Evolutionary conservation across 2,888 invertebrate species (phyloP).

Genomic region (Drosophila demipolita): DNA sequence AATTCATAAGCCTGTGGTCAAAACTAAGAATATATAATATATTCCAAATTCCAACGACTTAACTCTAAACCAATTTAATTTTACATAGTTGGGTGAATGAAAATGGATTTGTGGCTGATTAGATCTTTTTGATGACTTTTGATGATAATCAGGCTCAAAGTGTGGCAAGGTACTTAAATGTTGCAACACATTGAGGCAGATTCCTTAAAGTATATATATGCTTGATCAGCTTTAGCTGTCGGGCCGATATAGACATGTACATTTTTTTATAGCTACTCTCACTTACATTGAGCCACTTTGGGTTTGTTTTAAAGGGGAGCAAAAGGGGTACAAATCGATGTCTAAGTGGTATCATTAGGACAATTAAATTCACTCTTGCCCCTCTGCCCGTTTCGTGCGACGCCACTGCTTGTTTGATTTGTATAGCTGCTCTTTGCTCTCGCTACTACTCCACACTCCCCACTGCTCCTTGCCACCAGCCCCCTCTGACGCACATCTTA

Average conservation of each 20-base stretch:
- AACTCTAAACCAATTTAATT: background rate
- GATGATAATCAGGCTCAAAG: background rate
- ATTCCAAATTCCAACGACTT: background rate
- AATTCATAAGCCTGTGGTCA: background rate
- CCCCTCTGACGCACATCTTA: slow-evolving; percentile 30
- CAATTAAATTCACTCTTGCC: background rate
- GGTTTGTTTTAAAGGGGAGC: background rate
- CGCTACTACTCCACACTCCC: slow-evolving; percentile 11
- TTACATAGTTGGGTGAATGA: background rate
- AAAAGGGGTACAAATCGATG: background rate
- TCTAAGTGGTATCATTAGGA: slow-evolving; percentile 11
- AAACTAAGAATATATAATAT: background rate
- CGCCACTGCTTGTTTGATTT: slow-evolving; percentile 39
- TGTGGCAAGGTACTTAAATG: background rate
- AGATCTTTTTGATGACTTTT: background rate
- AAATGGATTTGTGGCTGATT: background rate
- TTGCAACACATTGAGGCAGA: background rate
- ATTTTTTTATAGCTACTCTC: background rate
- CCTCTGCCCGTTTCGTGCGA: slow-evolving; percentile 5
- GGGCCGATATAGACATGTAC: background rate
- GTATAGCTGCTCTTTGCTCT: slow-evolving; percentile 40
- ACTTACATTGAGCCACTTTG: background rate
- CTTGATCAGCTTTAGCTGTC: background rate
- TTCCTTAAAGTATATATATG: background rate
- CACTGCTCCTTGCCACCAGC: background rate